phyloP scores from a whole-genome alignment of 2,888 invertebrate species.

The Pristionchus fissidentatus region DNA sequence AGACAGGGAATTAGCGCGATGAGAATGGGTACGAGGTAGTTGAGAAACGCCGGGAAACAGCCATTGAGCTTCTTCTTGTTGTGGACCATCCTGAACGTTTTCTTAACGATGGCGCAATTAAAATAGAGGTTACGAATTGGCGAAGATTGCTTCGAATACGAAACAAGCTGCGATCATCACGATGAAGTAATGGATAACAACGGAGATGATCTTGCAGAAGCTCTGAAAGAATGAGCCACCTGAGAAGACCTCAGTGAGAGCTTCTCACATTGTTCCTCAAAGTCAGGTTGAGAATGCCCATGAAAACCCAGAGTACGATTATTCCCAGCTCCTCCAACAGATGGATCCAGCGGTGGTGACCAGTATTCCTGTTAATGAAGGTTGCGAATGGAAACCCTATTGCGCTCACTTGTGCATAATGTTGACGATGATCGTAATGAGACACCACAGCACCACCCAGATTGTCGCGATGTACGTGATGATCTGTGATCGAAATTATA shows the following conservation, averaged over 20 bases:
- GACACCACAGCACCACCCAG: conserved; percentile 63
- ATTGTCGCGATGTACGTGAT: conserved; percentile 53
- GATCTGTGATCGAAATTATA: conserved; percentile 49
- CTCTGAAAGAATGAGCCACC: conserved; percentile 53
- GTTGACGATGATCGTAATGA: conserved; percentile 59
- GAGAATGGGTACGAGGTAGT: conserved; percentile 60
- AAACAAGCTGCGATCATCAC: conserved; percentile 56
- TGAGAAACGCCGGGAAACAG: conserved; percentile 53
- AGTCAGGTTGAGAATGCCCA: conserved; percentile 56
- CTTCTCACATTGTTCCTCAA: neutral
- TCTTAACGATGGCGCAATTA: neutral
- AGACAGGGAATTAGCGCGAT: conserved; percentile 56
- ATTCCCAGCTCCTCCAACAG: conserved; percentile 60
- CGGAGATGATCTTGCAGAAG: conserved; percentile 58
- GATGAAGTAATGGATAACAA: conserved; percentile 61
- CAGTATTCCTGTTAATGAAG: conserved; percentile 56
- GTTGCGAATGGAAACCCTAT: neutral
- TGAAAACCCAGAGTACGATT: conserved; percentile 54
- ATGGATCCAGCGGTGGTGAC: conserved; percentile 62
- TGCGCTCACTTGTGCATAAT: conserved; percentile 55
- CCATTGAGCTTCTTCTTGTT: conserved; percentile 55
- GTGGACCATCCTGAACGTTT: conserved; percentile 45
- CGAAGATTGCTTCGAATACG: conserved; percentile 61
- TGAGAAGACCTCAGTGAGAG: neutral
- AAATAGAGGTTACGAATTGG: conserved; percentile 57